Evolutionary conservation across 1,140 invertebrate genomes (phyloP).

Genomic region (Drosophila virilis): DNA sequence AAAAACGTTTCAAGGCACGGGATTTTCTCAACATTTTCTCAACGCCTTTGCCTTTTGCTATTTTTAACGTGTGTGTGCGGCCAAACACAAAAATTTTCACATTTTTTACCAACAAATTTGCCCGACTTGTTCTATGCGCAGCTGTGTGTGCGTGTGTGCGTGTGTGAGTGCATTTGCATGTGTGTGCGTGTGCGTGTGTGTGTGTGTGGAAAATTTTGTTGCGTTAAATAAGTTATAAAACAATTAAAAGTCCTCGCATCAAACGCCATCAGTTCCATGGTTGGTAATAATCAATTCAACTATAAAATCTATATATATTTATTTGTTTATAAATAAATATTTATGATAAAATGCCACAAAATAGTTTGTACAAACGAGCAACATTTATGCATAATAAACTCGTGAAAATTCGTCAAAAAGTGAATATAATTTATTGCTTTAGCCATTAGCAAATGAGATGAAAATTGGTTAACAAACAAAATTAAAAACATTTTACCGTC

Average conservation of each 20-base stretch:
- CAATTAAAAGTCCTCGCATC: constrained; percentile 39
- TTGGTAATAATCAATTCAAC: no score
- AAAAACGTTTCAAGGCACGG: constrained; percentile 69
- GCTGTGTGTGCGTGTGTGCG: constrained; percentile 20
- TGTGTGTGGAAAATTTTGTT: constrained; percentile 70
- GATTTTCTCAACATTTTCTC: constrained; percentile 55
- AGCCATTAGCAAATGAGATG: constrained; percentile 28
- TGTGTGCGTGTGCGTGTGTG: background rate
- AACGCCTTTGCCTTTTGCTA: constrained; percentile 60
- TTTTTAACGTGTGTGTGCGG: constrained; percentile 70
- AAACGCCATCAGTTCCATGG: constrained; percentile 3
- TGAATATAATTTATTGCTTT: constrained; percentile 34
- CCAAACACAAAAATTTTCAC: constrained; percentile 58
- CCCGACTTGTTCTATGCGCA: constrained; percentile 54
- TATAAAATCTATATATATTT: no score
- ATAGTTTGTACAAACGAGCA: background rate
- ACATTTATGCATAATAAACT: background rate
- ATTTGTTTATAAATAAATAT: background rate
- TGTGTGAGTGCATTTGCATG: constrained; percentile 17
- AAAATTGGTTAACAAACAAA: background rate
- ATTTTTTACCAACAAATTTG: constrained; percentile 63
- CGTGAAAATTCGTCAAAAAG: background rate
- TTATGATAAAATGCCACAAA: background rate
- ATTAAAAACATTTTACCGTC: background rate
- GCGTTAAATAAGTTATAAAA: constrained; percentile 77